Evolutionary conservation across 1,140 invertebrate species (phyloP), one percentile per base, ranked within the genome.

Genomic region (Homarus americanus): DNA sequence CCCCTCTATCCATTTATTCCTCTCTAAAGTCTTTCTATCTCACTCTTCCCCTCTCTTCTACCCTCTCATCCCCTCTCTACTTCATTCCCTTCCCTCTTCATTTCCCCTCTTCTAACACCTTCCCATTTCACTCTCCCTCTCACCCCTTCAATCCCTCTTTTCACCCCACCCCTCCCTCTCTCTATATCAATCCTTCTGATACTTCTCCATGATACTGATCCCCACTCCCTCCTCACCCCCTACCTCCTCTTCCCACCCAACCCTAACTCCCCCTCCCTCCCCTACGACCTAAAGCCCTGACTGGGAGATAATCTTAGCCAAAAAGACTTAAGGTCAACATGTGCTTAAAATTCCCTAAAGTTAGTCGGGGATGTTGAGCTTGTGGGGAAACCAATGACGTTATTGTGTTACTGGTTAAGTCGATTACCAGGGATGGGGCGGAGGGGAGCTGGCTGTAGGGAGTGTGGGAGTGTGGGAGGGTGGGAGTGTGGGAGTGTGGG

Each of bases 271-370:
- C n/a, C n/a, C n/a, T n/a, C n/a, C n/a, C n/a, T n/a, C n/a, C n/a
- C n/a, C n/a, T 32, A 53, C 34, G 40, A 24, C 17, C 28, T 15
- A 40, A 10, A 53, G 28, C 28, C 82, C 12, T 9, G 32, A 15
- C 38, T 3, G 15, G 10, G 2, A 40, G 75, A 66, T 78, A 87
- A 79, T 85, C 83, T 85, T 85, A 38, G 63, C 20, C 58, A 3
- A 84, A 34, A 72, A 44, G 32, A 78, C 44, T 87, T 87, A 58
- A 87, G 84, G 72, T 41, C 78, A 87, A 76, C 49, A 58, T 87
- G 44, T 38, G 34, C 28, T 53, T 53, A 63, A 76, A 78, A 53
- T 87, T 78, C 72, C 84, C 34, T 53, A 58, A 78, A 87, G 49
- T 75, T 78, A 76, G 17, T 17, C 34, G 41, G 63, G 36, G 34